These are phyloP conservation scores for Caerostris darwini DNA, from an alignment of 1,140 invertebrate genomes.

Conservation along the genomic window DNA sequence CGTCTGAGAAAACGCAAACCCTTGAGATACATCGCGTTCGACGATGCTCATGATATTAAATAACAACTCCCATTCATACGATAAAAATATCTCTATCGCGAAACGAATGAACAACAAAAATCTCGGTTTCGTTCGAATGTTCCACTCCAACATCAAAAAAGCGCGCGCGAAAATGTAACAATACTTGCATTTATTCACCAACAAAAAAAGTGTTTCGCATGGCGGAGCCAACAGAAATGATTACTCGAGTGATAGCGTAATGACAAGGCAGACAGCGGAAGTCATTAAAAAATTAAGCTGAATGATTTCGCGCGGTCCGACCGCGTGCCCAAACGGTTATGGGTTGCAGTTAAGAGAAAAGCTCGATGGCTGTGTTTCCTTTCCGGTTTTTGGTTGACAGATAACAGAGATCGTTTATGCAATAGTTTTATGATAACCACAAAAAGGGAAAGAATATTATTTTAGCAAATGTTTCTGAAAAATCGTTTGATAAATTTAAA, in stretches of 20 bases:
- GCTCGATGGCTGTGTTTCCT: neutral
- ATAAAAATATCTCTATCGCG: neutral
- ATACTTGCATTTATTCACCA: neutral
- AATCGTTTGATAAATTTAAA: too few species aligned
- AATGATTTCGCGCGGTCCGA: slow-evolving; percentile 23
- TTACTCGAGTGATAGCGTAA: neutral
- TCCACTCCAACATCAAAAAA: neutral
- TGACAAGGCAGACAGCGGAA: slow-evolving; percentile 57
- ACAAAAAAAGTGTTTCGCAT: neutral
- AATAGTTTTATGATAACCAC: too few species aligned
- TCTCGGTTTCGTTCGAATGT: neutral
- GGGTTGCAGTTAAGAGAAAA: neutral
- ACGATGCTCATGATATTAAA: neutral
- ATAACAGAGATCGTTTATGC: too few species aligned
- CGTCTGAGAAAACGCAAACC: neutral
- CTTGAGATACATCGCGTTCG: neutral
- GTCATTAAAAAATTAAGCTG: slow-evolving; percentile 56
- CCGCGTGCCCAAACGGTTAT: neutral
- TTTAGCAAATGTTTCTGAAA: too few species aligned
- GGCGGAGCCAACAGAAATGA: neutral
- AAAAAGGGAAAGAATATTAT: too few species aligned
- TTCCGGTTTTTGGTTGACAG: neutral
- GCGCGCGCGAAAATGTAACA: neutral
- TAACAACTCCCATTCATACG: slow-evolving; percentile 2
- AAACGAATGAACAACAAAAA: neutral